phyloP scores from a whole-genome alignment of 2,113 vertebrate species.

The Spheniscus mendiculus region DNA sequence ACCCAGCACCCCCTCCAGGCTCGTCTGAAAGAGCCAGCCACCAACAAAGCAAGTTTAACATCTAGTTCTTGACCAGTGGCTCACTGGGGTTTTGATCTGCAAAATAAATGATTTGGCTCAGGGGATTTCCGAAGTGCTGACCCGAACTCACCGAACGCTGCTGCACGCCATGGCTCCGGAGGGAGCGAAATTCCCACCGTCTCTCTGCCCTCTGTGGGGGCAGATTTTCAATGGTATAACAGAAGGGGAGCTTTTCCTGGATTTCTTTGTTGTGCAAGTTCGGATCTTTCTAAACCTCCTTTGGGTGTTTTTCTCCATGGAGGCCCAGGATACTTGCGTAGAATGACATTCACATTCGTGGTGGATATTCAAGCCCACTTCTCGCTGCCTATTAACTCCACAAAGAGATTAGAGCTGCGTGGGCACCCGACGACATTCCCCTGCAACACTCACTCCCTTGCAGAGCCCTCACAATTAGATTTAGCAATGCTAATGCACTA shows the following conservation, averaged over 20 bases:
- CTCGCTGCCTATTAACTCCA: background rate
- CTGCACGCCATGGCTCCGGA: rapidly evolving
- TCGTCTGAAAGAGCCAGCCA: background rate
- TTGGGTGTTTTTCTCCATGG: background rate
- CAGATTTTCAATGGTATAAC: background rate
- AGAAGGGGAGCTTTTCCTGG: background rate
- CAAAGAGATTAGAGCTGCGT: background rate
- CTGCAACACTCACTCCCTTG: too few relatives aligned
- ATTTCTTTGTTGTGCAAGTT: background rate
- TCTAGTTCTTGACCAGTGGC: background rate
- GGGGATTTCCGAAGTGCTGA: background rate
- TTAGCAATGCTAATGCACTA: background rate
- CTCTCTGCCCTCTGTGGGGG: too few relatives aligned
- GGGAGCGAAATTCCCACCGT: background rate
- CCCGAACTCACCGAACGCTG: rapidly evolving
- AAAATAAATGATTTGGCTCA: background rate
- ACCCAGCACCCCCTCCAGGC: background rate
- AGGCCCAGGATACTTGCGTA: background rate
- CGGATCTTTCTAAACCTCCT: background rate
- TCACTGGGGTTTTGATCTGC: background rate
- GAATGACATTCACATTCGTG: rapidly evolving
- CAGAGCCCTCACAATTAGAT: background rate
- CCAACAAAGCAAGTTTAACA: background rate
- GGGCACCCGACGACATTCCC: background rate
- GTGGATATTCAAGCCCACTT: background rate